Base-by-base conservation (phyloP, 2,113 vertebrate species). In the Thunnus thynnus region DNA sequence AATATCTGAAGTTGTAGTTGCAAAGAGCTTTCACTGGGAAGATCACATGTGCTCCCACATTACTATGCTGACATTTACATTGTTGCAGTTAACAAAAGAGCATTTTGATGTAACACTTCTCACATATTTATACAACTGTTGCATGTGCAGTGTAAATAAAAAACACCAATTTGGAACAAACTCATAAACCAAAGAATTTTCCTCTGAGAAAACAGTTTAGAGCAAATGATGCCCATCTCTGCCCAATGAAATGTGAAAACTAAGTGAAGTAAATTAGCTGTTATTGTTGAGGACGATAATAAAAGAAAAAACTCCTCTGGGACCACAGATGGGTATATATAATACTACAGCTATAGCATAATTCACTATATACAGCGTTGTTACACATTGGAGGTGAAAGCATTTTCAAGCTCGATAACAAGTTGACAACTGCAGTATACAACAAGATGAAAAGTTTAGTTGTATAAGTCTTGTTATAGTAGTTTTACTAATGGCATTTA, bases 281-380 rank as follows among this genome's bases (percentile, higher is more conserved):
- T 73, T 83, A 66, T 69, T 73, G 66, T 76, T 36, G 54, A 57
- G 71, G 16, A 65, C 67, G 12, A 18, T 36, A 54, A 74, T 65
- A 65, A 85, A 74, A 61, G 46, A 9, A 58, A 66, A 63, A 54
- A 58, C 63, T 70, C 78, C 75, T 66, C 68, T 27, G 83, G 77
- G 77, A 77, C 56, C 48, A 69, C 71, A 81, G 82, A 88, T 79
- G 78, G 61, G 69, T 76, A n/a, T 47, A 46, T 47, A 72, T 79
- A 77, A 36, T 51, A 61, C 20, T 30, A 11, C 73, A 82, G 62
- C 54, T 73, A 56, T 41, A 54, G 50, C 27, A 63, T 52, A 66
- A 68, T 64, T 80, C 51, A 72, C 78, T 46, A n/a, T 44, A 72
- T 46, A 54, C n/a, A 25, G 11, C 32, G 17, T 30, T 79, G 7